Conservation (phyloP, 35 echinoderm and acorn worm genomes). For the Lytechinus pictus region DNA sequence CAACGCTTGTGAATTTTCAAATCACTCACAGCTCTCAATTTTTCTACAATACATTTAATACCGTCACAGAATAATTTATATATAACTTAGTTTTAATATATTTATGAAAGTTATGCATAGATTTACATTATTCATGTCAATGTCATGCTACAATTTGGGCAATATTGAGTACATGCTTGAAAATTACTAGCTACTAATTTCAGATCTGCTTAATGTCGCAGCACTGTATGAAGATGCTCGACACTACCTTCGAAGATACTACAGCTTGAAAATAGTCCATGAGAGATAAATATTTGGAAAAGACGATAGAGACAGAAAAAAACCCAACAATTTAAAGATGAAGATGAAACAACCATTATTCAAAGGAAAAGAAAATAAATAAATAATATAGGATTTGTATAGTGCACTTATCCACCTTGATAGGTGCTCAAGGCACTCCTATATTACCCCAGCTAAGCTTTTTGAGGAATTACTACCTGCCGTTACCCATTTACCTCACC, state of each 20-base stretch:
- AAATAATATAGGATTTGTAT: neutral
- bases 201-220: neutral
- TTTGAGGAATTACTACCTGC: too few relatives aligned
- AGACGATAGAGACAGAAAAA: neutral
- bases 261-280: neutral
- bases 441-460: too few relatives aligned
- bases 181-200: neutral
- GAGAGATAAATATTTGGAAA: neutral
- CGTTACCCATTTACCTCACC: too few relatives aligned
- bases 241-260: neutral
- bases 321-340: neutral
- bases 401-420: too few relatives aligned
- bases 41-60: neutral
- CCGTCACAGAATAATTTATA: slow-evolving; percentile 34
- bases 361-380: neutral
- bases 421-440: too few relatives aligned
- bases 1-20: neutral
- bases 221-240: neutral
- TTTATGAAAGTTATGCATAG: slow-evolving; percentile 36
- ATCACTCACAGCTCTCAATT: neutral
- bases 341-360: neutral
- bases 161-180: neutral
- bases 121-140: slow-evolving; percentile 33
- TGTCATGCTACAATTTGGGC: neutral
- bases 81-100: neutral